Base-by-base conservation (phyloP, 2,797 vertebrate species). In the Eospalax fontanierii region DNA sequence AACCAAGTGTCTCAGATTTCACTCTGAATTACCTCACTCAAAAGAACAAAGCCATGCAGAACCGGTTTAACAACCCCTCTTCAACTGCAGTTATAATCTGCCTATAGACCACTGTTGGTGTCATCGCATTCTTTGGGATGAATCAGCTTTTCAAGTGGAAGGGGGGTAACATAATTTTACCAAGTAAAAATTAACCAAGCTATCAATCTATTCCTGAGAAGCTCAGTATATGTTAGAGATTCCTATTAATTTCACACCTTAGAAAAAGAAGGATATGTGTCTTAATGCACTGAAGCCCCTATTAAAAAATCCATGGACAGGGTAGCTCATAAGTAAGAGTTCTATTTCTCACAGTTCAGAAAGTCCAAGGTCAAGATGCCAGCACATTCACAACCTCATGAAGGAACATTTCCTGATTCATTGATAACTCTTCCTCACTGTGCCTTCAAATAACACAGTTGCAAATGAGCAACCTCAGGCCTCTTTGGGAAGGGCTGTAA, bases 31-130 rank as follows among this genome's bases (percentile, higher is more conserved):
- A 82, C 68, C 24, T 94, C 87, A 65, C 57, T 70, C 73, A 57
- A 35, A 4, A 81, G 83, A 73, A 63, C 68, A 78, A 85, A 68
- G 8, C 40, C 79, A 74, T 33, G 82, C 30, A 75, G 65, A 28
- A 94, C 90, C 71, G 65, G 78, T 90, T 85, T 79, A 89, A 94
- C 95, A 50, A 76, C 46, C 15, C 81, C 50, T 83, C 66, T 87
- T 84, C 63, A 38, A 28, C 10, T 93, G 40, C 46, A 43, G 0
- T 81, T 90, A 87, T 38, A 70, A 93, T 94, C 61, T 90, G 7
- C 74, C 43, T 7, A 7, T 10, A 80, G 12, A 89, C 54, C 84
- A 40, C 83, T 89, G 19, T 61, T 89, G 33, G 54, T 74, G 14
- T 91, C 84, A 84, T 30, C 38, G 57, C 35, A 79, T 84, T 87